phyloP scores from a whole-genome alignment of 2,888 invertebrate species.

The Eupithecia vulgata region DNA sequence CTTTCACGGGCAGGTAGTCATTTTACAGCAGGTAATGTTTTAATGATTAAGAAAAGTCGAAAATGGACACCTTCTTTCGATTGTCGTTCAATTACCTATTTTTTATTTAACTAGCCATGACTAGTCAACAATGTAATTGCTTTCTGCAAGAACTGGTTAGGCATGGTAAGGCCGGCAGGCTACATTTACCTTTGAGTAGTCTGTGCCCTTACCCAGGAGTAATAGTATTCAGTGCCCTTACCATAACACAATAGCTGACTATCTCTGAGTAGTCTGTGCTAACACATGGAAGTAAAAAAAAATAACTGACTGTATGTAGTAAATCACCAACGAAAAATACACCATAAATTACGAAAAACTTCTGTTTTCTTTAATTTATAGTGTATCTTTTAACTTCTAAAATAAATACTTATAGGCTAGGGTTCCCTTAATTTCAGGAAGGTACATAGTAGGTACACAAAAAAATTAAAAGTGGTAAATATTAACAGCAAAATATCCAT shows the following conservation, averaged over 20 bases:
- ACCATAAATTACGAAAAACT: neutral
- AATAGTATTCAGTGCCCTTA: too few relatives aligned
- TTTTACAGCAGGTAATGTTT: neutral
- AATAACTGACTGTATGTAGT: too few relatives aligned
- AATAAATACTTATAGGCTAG: neutral
- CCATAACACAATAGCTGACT: neutral
- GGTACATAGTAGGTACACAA: neutral
- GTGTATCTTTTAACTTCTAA: too few relatives aligned
- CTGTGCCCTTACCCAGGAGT: neutral
- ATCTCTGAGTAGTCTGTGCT: too few relatives aligned
- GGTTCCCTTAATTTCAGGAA: neutral
- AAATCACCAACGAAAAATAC: neutral
- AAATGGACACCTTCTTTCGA: too few relatives aligned
- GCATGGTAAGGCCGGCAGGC: neutral
- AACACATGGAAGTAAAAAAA: neutral
- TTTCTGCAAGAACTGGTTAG: neutral
- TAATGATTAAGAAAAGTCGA: too few relatives aligned
- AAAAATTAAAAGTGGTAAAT: neutral
- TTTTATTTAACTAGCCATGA: too few relatives aligned
- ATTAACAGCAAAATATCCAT: neutral
- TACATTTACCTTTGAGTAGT: neutral
- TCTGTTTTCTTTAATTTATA: too few relatives aligned
- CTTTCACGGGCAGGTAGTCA: neutral
- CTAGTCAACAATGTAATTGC: neutral
- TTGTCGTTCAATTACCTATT: too few relatives aligned